phyloP scores from a whole-genome alignment of 2,797 vertebrate species.

The Sorex maritimensis region DNA sequence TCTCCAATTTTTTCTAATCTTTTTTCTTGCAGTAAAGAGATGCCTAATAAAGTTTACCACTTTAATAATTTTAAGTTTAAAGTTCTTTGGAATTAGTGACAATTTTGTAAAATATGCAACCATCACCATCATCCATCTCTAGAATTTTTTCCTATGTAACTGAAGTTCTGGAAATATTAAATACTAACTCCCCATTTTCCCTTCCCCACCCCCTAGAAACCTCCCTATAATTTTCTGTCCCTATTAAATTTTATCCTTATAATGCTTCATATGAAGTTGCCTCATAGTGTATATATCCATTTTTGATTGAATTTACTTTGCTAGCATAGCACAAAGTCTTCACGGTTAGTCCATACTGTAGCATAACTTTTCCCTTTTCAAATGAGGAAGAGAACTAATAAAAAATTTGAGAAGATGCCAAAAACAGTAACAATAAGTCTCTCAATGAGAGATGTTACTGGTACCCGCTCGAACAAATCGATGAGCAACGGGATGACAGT shows the following conservation, averaged over 20 bases:
- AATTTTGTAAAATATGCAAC: background rate
- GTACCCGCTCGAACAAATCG: too few relatives aligned
- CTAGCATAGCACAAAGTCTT: conserved; percentile 18
- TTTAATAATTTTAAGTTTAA: conserved; percentile 44
- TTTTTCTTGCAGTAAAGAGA: conserved; percentile 39
- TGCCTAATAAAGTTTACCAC: conserved; percentile 13
- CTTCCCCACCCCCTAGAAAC: background rate
- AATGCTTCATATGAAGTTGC: background rate
- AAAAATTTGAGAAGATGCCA: conserved; percentile 50
- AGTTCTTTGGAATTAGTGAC: background rate
- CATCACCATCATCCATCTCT: background rate
- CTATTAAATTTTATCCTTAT: conserved; percentile 26
- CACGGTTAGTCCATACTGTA: background rate
- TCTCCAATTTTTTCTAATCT: background rate
- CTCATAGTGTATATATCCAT: conserved; percentile 6
- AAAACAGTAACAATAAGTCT: too few relatives aligned
- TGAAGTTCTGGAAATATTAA: conserved; percentile 19
- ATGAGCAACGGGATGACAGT: too few relatives aligned
- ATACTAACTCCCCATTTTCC: background rate
- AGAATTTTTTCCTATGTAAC: background rate
- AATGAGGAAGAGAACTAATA: background rate
- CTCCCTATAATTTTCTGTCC: background rate
- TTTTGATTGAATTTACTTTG: conserved; percentile 33
- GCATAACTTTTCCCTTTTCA: background rate
- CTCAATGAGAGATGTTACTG: too few relatives aligned